phyloP scores from a whole-genome alignment of 2,888 invertebrate species.

The Spialia ferax region DNA sequence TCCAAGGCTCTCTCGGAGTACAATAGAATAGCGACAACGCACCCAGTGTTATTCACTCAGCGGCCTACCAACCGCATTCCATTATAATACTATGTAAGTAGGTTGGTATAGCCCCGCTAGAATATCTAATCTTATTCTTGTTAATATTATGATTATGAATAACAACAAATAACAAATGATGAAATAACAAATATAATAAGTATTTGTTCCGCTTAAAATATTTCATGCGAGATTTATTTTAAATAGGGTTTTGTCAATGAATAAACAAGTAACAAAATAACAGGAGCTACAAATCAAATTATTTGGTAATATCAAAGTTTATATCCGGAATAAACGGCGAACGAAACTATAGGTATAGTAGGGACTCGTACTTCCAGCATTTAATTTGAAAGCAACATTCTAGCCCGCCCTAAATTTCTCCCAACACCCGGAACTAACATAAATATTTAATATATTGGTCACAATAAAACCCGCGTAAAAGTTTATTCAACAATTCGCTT shows the following conservation, averaged over 20 bases:
- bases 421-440: slow-evolving; percentile 17
- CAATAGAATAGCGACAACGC: slow-evolving; percentile 77
- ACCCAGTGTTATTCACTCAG: slow-evolving; percentile 75
- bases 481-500: slow-evolving; percentile 6
- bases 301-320: not conserved
- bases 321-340: not conserved
- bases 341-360: not conserved
- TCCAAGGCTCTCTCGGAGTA: slow-evolving; percentile 67
- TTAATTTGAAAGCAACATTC: slow-evolving; percentile 22
- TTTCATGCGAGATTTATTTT: not conserved
- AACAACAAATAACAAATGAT: slow-evolving; percentile 22
- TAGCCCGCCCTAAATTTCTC: slow-evolving; percentile 16
- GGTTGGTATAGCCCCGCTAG: slow-evolving; percentile 50
- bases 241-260: not conserved
- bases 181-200: not conserved
- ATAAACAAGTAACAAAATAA: not conserved
- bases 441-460: slow-evolving; percentile 31
- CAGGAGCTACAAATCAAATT: not conserved
- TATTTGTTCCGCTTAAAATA: not conserved
- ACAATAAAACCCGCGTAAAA: slow-evolving; percentile 22
- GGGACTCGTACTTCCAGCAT: not conserved
- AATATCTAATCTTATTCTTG: slow-evolving; percentile 56
- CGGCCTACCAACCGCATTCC: slow-evolving; percentile 69
- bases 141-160: slow-evolving; percentile 8
- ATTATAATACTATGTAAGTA: slow-evolving; percentile 52